Conservation (phyloP, 2,113 vertebrate genomes). For the Strigops habroptila region DNA sequence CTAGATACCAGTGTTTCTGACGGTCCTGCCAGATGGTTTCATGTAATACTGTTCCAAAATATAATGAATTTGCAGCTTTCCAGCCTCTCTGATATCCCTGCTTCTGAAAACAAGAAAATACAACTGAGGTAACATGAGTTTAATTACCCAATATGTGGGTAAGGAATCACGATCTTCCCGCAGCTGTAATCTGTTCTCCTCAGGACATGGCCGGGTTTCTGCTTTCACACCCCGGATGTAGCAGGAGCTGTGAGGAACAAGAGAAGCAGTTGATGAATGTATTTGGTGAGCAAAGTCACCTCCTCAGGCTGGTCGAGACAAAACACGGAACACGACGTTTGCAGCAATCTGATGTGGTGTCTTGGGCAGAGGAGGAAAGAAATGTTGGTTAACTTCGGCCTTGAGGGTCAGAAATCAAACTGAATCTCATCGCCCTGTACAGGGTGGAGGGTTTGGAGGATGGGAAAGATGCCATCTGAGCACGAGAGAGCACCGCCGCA, state of each 20-base stretch:
- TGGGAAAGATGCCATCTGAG: accelerated
- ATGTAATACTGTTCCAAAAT: not conserved
- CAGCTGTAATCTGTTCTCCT: not conserved
- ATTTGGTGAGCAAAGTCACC: not conserved
- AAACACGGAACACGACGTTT: accelerated
- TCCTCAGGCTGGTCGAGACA: not conserved
- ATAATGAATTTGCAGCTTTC: not conserved
- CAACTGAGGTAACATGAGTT: not conserved
- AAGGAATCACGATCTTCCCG: not conserved
- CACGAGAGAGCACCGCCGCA: accelerated
- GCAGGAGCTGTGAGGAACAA: accelerated
- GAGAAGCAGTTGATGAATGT: accelerated
- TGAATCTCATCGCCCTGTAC: accelerated
- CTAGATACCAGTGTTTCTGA: not conserved
- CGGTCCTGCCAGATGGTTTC: not conserved
- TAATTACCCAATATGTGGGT: accelerated
- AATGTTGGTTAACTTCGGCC: accelerated
- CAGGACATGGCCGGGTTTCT: accelerated
- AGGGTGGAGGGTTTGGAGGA: accelerated
- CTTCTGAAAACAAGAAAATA: not conserved
- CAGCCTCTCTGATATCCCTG: not conserved
- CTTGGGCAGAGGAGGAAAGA: too few relatives aligned
- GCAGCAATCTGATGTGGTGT: accelerated
- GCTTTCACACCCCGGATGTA: accelerated
- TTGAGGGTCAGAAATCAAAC: not conserved